Conservation (phyloP, 2,888 invertebrate species). For the Thecophora atra region DNA sequence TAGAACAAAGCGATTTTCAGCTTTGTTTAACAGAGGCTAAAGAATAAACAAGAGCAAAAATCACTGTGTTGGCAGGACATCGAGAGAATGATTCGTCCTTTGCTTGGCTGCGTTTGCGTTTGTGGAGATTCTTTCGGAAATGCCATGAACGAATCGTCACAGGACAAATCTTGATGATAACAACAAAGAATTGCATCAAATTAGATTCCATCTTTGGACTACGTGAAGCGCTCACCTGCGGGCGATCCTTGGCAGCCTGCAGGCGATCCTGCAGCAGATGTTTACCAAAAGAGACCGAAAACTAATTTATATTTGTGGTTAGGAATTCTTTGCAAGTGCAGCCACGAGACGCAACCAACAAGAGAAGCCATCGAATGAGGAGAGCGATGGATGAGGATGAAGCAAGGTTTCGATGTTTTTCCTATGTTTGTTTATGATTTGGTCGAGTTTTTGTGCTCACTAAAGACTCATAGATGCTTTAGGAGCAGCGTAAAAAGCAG, state of each 20-base stretch:
- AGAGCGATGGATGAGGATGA: not conserved
- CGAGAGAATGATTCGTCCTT: not conserved
- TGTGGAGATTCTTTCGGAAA: not conserved
- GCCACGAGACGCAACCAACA: not conserved
- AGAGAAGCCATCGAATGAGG: not conserved
- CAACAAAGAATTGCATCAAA: not conserved
- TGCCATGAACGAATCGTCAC: slow-evolving; percentile 11
- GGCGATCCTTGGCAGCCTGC: not conserved
- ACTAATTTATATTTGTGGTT: not conserved
- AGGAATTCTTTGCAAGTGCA: not conserved
- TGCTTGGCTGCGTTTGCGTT: slow-evolving; percentile 9
- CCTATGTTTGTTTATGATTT: not conserved
- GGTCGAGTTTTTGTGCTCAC: not conserved
- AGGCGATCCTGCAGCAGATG: not conserved
- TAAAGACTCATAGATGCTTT: too few relatives aligned
- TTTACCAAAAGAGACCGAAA: not conserved
- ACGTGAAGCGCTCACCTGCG: not conserved
- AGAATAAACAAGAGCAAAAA: not conserved
- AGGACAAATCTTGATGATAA: not conserved
- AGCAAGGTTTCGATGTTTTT: too few relatives aligned
- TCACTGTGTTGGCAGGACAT: not conserved
- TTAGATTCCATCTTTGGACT: not conserved
- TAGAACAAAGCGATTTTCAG: slow-evolving; percentile 18
- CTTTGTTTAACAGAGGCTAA: slow-evolving; percentile 4
- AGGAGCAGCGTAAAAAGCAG: too few relatives aligned